Conservation (phyloP, 2,113 vertebrate genomes). For the Oplegnathus fasciatus region DNA sequence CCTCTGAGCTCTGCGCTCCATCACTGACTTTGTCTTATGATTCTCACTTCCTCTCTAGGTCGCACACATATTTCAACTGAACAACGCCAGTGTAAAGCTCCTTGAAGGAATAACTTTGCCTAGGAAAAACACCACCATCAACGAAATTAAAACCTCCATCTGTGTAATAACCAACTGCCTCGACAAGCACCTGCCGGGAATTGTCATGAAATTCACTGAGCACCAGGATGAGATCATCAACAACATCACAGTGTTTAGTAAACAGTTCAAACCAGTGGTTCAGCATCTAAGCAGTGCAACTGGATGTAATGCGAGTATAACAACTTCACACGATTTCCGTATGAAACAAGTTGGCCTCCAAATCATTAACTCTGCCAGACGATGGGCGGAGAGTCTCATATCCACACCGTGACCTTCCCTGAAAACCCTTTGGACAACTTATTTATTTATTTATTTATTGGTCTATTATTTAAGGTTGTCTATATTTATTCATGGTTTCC, state of each 20-base stretch:
- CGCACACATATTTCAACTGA: not conserved
- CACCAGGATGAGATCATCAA: rapidly evolving
- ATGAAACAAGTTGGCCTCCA: not conserved
- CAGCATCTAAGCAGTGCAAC: rapidly evolving
- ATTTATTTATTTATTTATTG: not conserved
- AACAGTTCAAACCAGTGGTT: rapidly evolving
- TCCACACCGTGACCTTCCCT: not conserved
- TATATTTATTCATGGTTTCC: not conserved
- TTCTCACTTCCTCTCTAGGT: constrained; percentile 41
- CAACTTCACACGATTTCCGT: rapidly evolving
- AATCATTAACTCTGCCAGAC: constrained; percentile 35
- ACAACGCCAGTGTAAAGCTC: not conserved
- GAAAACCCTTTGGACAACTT: not conserved
- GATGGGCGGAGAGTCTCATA: constrained; percentile 48
- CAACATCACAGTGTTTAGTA: rapidly evolving
- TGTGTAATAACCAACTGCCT: constrained; percentile 56
- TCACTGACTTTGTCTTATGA: not conserved
- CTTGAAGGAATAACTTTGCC: constrained; percentile 48
- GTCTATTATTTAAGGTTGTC: constrained; percentile 16
- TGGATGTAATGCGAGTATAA: too few relatives aligned
- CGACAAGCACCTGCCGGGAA: not conserved
- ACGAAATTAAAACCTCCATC: constrained; percentile 8
- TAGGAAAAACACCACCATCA: not conserved
- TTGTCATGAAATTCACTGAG: not conserved
- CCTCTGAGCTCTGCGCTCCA: not conserved